Percentiles rank a stretch among this genome's conserved stretches.
These are phyloP conservation scores for Montipora foliosa DNA, from an alignment of 64 coral and sea anemone species.

Conservation along the genomic window DNA sequence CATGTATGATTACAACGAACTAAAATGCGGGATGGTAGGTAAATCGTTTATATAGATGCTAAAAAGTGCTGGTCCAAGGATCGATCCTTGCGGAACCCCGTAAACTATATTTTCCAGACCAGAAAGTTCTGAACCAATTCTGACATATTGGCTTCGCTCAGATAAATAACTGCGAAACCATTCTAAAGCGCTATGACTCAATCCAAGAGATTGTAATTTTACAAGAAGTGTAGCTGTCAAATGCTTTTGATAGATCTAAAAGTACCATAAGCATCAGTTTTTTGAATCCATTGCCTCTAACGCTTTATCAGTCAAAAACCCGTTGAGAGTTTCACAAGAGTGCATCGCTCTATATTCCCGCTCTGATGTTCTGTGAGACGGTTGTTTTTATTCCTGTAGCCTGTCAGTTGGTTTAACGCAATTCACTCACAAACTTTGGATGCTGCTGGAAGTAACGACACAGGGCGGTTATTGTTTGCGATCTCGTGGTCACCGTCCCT, in stretches of 20 bases:
- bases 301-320: conserved; percentile 61
- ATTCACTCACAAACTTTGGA: conserved; percentile 77
- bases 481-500: conserved; percentile 28
- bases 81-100: conserved; percentile 39
- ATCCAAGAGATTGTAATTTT: conserved; percentile 31
- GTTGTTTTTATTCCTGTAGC: conserved; percentile 47
- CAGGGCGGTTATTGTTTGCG: conserved; percentile 22
- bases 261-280: conserved; percentile 66
- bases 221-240: conserved; percentile 71
- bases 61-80: conserved; percentile 58
- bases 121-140: conserved; percentile 38
- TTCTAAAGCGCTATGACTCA: neutral
- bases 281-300: conserved; percentile 71
- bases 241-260: conserved; percentile 67
- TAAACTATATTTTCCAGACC: conserved; percentile 36
- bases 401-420: conserved; percentile 62
- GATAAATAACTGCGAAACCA: conserved; percentile 62
- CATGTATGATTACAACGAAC: conserved; percentile 38
- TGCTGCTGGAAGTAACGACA: conserved; percentile 36
- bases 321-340: conserved; percentile 69
- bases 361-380: conserved; percentile 64
- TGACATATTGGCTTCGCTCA: conserved; percentile 62
- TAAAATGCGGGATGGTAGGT: neutral
- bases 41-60: conserved; percentile 56
- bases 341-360: conserved; percentile 32